Percentiles rank a stretch among this genome's conserved stretches.
phyloP scores from a whole-genome alignment of 2,797 vertebrate genomes.

The Paratrypauchen microcephalus region DNA sequence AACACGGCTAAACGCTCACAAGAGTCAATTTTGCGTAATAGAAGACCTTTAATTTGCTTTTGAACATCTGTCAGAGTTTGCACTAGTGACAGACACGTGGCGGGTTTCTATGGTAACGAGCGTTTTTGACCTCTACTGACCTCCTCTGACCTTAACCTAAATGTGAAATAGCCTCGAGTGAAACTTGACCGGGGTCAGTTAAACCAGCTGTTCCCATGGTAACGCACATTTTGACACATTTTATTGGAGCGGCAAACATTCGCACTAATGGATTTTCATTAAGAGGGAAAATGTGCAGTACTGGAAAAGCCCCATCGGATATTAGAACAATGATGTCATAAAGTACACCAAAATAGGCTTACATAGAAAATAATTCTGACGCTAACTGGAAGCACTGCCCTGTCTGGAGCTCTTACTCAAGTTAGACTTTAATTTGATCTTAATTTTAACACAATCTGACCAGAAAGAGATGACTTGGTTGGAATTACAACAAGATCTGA shows the following conservation, averaged over 20 bases:
- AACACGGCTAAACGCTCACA: too few species aligned
- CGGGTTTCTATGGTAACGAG: too few species aligned
- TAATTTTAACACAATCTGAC: too few species aligned
- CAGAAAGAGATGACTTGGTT: too few species aligned
- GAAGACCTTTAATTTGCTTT: too few species aligned
- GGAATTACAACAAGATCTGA: too few species aligned
- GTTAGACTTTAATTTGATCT: too few species aligned
- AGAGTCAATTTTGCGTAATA: too few species aligned
- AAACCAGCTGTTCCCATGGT: neutral
- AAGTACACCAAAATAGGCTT: neutral
- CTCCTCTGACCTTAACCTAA: neutral
- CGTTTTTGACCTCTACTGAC: neutral
- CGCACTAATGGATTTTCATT: neutral
- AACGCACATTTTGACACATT: neutral
- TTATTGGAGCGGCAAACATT: neutral
- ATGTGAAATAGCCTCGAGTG: constrained; percentile 1
- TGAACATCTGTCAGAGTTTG: too few species aligned
- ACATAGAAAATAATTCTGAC: neutral
- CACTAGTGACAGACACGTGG: too few species aligned
- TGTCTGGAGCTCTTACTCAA: too few species aligned
- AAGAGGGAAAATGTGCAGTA: neutral
- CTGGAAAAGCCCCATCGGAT: neutral
- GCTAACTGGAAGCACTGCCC: too few species aligned
- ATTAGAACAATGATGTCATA: neutral
- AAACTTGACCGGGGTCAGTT: constrained; percentile 1